phyloP scores from a whole-genome alignment of 2,797 vertebrate genomes.

The Gymnocypris eckloni region DNA sequence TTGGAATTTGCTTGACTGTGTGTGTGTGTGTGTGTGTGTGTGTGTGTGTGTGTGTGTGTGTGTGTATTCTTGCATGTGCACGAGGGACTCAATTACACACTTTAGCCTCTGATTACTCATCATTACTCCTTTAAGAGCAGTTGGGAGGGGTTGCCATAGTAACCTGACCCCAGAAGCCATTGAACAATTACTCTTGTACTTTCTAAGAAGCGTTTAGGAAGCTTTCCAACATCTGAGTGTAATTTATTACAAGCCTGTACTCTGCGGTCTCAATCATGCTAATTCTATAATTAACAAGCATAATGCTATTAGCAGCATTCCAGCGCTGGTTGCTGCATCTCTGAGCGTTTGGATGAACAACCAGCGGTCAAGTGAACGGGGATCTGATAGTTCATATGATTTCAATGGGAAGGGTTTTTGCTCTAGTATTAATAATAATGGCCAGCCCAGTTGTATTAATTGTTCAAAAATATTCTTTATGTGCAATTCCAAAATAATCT shows the following conservation, averaged over 20 bases:
- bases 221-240: conserved; percentile 35
- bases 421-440: neutral
- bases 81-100: conserved; percentile 56
- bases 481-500: neutral
- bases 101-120: conserved; percentile 55
- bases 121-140: conserved; percentile 59
- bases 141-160: conserved; percentile 61
- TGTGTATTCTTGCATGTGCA: conserved; percentile 29
- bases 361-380: neutral
- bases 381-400: neutral
- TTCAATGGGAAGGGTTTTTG: neutral
- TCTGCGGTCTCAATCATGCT: conserved; percentile 15
- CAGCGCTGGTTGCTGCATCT: neutral
- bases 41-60: conserved; percentile 7
- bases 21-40: conserved; percentile 1
- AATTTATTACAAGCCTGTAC: conserved; percentile 30
- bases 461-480: neutral
- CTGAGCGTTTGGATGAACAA: neutral
- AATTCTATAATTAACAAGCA: conserved; percentile 43
- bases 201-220: conserved; percentile 40
- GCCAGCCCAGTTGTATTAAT: neutral
- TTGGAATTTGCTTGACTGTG: conserved; percentile 15
- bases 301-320: conserved; percentile 34
- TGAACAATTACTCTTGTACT: conserved; percentile 46
- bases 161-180: conserved; percentile 59